phyloP scores from a whole-genome alignment of 1,140 invertebrate species.

The Ridgeia piscesae region DNA sequence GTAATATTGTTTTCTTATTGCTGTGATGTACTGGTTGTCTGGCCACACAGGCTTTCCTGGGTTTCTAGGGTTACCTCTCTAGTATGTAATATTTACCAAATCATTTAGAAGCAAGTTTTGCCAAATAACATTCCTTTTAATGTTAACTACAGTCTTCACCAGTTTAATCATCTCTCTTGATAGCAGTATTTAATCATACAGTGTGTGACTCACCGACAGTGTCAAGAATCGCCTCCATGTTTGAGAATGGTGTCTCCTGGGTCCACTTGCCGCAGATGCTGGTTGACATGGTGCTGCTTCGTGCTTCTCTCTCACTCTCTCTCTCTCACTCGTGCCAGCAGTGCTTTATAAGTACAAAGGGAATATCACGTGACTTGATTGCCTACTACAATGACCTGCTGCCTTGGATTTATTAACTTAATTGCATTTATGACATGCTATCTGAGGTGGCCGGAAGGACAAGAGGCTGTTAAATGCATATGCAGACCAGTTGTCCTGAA shows the following conservation, averaged over 20 bases:
- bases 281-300: neutral
- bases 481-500: neutral
- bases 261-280: constrained; percentile 2
- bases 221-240: constrained; percentile 12
- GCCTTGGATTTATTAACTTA: neutral
- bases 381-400: neutral
- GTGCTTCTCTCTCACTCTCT: neutral
- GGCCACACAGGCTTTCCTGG: no score
- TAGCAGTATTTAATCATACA: no score
- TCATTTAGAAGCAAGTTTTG: no score
- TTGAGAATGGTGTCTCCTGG: neutral
- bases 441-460: neutral
- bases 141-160: neutral
- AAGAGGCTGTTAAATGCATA: neutral
- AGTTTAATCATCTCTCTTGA: neutral
- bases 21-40: no score
- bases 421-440: constrained; percentile 6
- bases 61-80: no score
- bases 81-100: no score
- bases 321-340: neutral
- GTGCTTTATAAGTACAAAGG: neutral
- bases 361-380: neutral
- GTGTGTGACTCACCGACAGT: constrained; percentile 9
- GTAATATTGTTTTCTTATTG: no score
- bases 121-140: neutral